Conservation (phyloP, 2,888 invertebrate species). For the Parnassius smintheus region DNA sequence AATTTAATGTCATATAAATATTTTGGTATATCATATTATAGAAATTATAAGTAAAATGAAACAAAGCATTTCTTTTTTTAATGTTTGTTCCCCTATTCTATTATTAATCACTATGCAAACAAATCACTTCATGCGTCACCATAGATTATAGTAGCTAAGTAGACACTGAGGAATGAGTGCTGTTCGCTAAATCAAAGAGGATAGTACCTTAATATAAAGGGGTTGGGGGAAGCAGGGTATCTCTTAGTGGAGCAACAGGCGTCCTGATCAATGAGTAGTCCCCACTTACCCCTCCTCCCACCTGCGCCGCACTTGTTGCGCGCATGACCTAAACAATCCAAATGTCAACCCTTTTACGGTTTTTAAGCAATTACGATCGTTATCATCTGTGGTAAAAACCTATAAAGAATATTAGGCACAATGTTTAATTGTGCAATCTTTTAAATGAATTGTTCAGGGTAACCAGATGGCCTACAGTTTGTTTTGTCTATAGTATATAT, state of each 20-base stretch:
- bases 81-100: not conserved
- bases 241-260: slow-evolving; percentile 65
- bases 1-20: too few relatives aligned
- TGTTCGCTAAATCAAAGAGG: slow-evolving; percentile 6
- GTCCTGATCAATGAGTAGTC: slow-evolving; percentile 69
- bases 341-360: slow-evolving; percentile 18
- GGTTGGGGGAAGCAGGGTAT: slow-evolving; percentile 34
- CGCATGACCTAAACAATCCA: slow-evolving; percentile 43
- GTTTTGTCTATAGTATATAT: too few relatives aligned
- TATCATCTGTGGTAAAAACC: slow-evolving; percentile 21
- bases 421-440: not conserved
- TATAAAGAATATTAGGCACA: not conserved
- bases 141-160: not conserved
- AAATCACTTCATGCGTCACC: slow-evolving; percentile 9
- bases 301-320: slow-evolving; percentile 78
- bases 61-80: too few relatives aligned
- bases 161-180: not conserved
- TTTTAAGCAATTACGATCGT: slow-evolving; percentile 1
- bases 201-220: slow-evolving; percentile 12
- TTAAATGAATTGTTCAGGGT: not conserved
- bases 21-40: too few relatives aligned
- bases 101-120: slow-evolving; percentile 28
- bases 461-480: not conserved
- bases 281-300: slow-evolving; percentile 40
- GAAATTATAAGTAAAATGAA: too few relatives aligned